Conservation (phyloP, 2,113 vertebrate species). For the Halcyon malimbica region DNA sequence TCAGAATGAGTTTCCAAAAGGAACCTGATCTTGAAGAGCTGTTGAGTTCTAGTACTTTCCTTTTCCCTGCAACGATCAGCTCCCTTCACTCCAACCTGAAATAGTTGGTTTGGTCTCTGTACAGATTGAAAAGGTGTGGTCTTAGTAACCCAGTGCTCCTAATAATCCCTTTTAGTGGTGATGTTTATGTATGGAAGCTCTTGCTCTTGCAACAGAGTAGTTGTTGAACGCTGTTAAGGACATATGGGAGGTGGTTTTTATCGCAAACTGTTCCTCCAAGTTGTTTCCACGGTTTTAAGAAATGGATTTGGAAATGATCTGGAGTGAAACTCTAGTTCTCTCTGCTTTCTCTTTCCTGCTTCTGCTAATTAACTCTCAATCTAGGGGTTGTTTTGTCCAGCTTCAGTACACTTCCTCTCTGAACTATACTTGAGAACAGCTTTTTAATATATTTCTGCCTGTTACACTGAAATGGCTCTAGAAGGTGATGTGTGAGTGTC, state of each 20-base stretch:
- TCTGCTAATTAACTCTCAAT: neutral
- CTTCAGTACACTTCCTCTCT: neutral
- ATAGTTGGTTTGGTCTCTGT: fast-evolving
- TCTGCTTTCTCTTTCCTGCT: neutral
- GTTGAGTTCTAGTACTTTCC: neutral
- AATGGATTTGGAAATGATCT: neutral
- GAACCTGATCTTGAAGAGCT: neutral
- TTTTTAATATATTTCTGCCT: neutral
- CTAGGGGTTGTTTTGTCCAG: neutral
- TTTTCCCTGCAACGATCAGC: neutral
- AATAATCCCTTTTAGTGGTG: neutral
- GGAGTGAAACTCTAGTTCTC: neutral
- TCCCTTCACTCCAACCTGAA: neutral
- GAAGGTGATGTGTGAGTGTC: neutral
- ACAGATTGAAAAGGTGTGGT: neutral
- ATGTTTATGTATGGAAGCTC: neutral
- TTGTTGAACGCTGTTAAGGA: neutral
- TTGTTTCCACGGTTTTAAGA: neutral
- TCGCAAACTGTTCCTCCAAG: neutral
- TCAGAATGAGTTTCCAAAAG: neutral
- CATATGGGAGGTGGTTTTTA: neutral
- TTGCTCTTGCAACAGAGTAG: neutral
- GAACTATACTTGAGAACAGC: neutral
- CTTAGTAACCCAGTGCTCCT: neutral
- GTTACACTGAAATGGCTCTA: neutral